Conservation (phyloP, 2,797 vertebrate genomes). For the Chelonia mydas region DNA sequence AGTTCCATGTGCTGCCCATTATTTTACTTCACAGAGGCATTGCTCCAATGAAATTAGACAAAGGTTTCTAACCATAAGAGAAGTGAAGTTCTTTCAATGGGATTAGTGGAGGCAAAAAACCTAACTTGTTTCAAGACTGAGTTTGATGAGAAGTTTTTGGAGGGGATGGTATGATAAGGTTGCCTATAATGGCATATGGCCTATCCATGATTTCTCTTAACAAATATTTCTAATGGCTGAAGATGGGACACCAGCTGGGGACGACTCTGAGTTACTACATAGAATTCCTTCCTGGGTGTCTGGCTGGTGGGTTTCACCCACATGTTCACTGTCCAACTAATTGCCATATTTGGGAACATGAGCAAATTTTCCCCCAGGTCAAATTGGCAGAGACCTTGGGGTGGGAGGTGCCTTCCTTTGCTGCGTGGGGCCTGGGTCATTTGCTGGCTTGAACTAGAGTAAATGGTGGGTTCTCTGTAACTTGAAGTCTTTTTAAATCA, state of each 20-base stretch:
- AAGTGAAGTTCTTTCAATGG: background rate
- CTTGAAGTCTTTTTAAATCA: background rate
- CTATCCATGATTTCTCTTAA: background rate
- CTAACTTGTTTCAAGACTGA: background rate
- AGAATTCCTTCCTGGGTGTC: background rate
- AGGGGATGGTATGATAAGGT: background rate
- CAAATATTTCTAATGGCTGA: background rate
- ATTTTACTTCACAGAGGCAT: constrained; percentile 37
- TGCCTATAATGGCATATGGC: background rate
- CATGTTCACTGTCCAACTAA: background rate
- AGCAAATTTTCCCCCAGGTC: background rate
- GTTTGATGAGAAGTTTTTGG: background rate
- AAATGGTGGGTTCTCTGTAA: background rate
- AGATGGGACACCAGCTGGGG: background rate
- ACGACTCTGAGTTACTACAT: background rate
- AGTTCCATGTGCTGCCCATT: constrained; percentile 1
- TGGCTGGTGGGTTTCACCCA: background rate
- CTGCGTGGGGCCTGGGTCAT: background rate
- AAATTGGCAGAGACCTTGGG: background rate
- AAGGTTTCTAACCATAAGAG: background rate
- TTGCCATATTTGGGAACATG: background rate
- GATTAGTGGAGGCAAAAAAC: background rate
- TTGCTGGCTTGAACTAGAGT: background rate
- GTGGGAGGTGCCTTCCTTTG: background rate
- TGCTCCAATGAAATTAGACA: background rate